Conservation (phyloP, 1,140 invertebrate genomes). For the Stratiolaelaps scimitus region DNA sequence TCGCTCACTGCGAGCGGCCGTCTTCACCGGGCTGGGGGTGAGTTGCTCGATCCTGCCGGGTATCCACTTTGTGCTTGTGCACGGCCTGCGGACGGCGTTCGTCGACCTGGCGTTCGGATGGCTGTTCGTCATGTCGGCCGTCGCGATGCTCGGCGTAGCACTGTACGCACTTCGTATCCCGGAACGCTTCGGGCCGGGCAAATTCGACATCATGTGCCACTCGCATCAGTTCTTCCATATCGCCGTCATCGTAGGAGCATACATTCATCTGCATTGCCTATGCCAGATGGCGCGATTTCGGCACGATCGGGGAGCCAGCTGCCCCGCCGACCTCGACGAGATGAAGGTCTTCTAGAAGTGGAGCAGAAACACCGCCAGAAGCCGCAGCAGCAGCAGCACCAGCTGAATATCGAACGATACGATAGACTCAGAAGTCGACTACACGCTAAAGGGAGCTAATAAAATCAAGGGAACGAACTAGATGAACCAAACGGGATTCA, state of each 20-base stretch:
- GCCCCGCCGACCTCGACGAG: background rate
- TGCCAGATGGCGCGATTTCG: conserved; percentile 21
- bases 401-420: no score
- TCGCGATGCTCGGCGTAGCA: conserved; percentile 41
- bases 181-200: conserved; percentile 32
- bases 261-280: conserved; percentile 18
- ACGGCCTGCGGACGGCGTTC: conserved; percentile 3
- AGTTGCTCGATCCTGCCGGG: conserved; percentile 9
- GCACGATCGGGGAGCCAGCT: background rate
- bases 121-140: conserved; percentile 33
- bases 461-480: no score
- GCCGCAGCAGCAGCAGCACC: no score
- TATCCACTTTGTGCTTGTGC: background rate
- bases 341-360: conserved; percentile 3
- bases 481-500: no score
- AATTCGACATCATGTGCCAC: conserved; percentile 32
- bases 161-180: conserved; percentile 32
- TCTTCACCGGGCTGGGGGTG: conserved; percentile 28
- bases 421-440: no score
- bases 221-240: conserved; percentile 32
- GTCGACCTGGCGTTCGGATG: conserved; percentile 51
- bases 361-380: no score
- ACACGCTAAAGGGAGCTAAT: no score
- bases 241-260: conserved; percentile 28
- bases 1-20: conserved; percentile 42